Evolutionary conservation across 2,797 vertebrate genomes (phyloP), one percentile per base, ranked within the genome.

Genomic region (Gadopsis bispinosus): DNA sequence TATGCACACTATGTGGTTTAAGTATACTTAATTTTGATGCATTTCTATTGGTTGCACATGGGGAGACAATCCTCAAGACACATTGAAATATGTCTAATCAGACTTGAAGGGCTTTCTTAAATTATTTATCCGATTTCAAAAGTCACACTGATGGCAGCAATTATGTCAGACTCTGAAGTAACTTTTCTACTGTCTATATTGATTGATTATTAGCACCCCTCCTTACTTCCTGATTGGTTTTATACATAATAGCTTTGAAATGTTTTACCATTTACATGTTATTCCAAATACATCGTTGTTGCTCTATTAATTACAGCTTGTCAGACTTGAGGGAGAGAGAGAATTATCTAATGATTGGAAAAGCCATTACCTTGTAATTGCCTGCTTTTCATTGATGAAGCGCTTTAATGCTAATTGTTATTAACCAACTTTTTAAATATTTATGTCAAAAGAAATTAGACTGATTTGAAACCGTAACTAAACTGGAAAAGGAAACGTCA

Each of bases 321-420:
- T 72, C 65, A 66, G 48, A 64, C 22, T 59, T 10, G 1, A 12
- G 39, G 71, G 37, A 69, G 37, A 60, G 39, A 77, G 37, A 69
- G 37, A 60, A 53, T 22, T 53, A 61, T 13, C 43, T 61, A 76
- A 70, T 62, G 76, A 79, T 35, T 53, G 43, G 26, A 79, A 53
- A 51, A 72, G 43, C 47, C 35, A 71, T 69, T 56, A 47, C 35
- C 64, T 55, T 39, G 22, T 73, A 76, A 76, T 73, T 71, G 62
- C 14, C 47, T 48, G 55, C 11, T 67, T 67, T 71, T 68, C 10
- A 17, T 47, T 35, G 65, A 76, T 82, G 39, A 69, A 79, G 12
- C 72, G 19, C 54, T 79, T 79, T 51, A 31, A 48, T 45, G 47
- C 33, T 67, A 69, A 80, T 64, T 54, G 54, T 39, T 64, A 56